Conservation (phyloP, 2,113 vertebrate species). For the Pteronura brasiliensis region DNA sequence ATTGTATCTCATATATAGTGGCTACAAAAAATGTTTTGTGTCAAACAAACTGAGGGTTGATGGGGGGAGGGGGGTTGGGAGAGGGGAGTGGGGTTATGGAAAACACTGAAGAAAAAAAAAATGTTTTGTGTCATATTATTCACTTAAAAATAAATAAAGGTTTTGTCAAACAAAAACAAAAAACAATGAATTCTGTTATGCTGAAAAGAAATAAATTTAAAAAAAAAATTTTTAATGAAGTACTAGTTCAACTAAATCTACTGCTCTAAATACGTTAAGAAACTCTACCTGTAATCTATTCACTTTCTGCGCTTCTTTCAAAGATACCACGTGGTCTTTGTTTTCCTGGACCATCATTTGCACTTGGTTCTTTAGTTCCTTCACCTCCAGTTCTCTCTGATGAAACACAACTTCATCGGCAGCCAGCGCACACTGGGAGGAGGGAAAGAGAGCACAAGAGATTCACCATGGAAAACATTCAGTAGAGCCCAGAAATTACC, state of each 20-base stretch:
- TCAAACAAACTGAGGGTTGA: too few species aligned
- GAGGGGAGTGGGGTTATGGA: too few species aligned
- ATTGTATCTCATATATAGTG: too few species aligned
- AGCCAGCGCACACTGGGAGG: slow-evolving; percentile 82
- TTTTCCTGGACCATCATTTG: slow-evolving; percentile 83
- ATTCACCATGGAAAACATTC: neutral
- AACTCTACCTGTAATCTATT: slow-evolving; percentile 86
- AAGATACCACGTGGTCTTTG: slow-evolving; percentile 73
- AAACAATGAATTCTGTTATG: too few species aligned
- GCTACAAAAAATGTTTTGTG: too few species aligned
- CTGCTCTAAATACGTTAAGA: neutral
- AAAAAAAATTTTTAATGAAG: neutral
- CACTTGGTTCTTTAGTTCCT: slow-evolving; percentile 80
- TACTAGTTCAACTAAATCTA: neutral
- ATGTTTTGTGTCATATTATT: too few species aligned
- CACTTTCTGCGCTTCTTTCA: slow-evolving; percentile 84
- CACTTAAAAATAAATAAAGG: too few species aligned
- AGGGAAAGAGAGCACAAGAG: neutral
- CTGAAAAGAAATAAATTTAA: too few species aligned
- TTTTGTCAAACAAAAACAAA: too few species aligned
- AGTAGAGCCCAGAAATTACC: neutral
- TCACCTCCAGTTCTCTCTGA: slow-evolving; percentile 86
- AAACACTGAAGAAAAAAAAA: too few species aligned
- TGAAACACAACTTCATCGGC: slow-evolving; percentile 82
- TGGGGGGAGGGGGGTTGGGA: too few species aligned